Evolutionary conservation across 2,113 vertebrate genomes (phyloP).

Genomic region (Ondatra zibethicus): DNA sequence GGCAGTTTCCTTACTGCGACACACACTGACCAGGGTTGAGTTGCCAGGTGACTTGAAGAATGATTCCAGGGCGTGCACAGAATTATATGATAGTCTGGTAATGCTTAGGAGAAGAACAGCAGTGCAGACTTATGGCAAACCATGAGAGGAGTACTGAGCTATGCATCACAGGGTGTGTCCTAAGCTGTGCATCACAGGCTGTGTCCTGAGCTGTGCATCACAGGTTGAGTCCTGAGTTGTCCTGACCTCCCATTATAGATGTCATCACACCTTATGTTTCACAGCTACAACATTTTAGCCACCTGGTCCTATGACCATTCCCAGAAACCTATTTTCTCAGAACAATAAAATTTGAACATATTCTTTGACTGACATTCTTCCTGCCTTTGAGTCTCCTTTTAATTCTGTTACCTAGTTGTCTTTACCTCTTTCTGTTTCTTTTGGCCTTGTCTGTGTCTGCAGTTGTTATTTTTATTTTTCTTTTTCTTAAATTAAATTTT

Average conservation of each 20-base stretch:
- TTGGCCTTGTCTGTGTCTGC: not conserved
- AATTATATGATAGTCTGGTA: not conserved
- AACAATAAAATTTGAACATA: not conserved
- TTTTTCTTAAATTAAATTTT: not conserved
- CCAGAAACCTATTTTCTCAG: not conserved
- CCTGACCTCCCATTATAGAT: not conserved
- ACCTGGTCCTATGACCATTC: not conserved
- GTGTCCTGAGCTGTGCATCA: not conserved
- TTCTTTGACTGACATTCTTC: not conserved
- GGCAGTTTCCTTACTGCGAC: not conserved
- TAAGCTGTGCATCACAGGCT: accelerated
- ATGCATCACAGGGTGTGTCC: accelerated
- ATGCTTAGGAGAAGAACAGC: not conserved
- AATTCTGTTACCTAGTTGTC: not conserved
- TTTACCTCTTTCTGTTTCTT: not conserved
- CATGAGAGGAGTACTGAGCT: not conserved
- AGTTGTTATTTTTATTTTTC: not conserved
- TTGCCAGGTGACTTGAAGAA: not conserved
- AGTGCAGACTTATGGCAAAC: not conserved
- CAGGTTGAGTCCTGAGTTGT: not conserved
- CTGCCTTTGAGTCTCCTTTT: not conserved
- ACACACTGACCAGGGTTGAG: not conserved
- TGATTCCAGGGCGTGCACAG: not conserved
- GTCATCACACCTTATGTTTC: not conserved
- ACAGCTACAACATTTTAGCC: not conserved